phyloP scores from a whole-genome alignment of 2,888 invertebrate genomes.

The Bedellia somnulentella region DNA sequence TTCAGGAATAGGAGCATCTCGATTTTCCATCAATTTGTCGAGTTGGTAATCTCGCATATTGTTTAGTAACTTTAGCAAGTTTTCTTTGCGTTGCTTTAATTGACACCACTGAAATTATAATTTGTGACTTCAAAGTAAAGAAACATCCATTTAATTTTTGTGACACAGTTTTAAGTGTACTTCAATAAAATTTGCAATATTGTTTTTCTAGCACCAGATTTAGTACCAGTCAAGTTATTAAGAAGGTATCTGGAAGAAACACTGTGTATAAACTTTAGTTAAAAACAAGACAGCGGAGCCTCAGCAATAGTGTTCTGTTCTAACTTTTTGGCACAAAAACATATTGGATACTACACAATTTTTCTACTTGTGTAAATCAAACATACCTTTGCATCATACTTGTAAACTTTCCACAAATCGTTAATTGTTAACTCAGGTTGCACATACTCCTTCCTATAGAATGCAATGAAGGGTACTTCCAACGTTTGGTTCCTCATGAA shows the following conservation, averaged over 20 bases:
- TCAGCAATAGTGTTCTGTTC: no score
- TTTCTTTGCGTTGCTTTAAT: slow-evolving; percentile 80
- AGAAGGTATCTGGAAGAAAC: no score
- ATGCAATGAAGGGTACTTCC: slow-evolving; percentile 98
- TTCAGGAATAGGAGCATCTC: slow-evolving; percentile 83
- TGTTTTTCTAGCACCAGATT: no score
- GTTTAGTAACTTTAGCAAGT: slow-evolving; percentile 78
- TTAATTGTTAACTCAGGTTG: slow-evolving; percentile 92
- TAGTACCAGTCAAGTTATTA: no score
- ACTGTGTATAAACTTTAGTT: no score
- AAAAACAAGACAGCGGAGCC: no score
- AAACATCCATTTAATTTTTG: not conserved
- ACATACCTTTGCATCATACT: slow-evolving; percentile 83
- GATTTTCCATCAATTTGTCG: slow-evolving; percentile 77
- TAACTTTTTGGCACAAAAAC: no score
- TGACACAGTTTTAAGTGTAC: no score
- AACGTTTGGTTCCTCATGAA: slow-evolving; percentile 94
- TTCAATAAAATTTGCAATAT: no score
- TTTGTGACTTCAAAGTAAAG: not conserved
- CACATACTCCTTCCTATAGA: slow-evolving; percentile 97
- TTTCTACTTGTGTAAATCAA: no score
- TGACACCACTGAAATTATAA: slow-evolving; percentile 75
- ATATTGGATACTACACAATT: no score
- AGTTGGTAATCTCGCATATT: slow-evolving; percentile 92
- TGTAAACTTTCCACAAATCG: slow-evolving; percentile 98